Evolutionary conservation across 2,113 vertebrate species (phyloP), one percentile per base, ranked within the genome.

Genomic region (Atrichornis clamosus): DNA sequence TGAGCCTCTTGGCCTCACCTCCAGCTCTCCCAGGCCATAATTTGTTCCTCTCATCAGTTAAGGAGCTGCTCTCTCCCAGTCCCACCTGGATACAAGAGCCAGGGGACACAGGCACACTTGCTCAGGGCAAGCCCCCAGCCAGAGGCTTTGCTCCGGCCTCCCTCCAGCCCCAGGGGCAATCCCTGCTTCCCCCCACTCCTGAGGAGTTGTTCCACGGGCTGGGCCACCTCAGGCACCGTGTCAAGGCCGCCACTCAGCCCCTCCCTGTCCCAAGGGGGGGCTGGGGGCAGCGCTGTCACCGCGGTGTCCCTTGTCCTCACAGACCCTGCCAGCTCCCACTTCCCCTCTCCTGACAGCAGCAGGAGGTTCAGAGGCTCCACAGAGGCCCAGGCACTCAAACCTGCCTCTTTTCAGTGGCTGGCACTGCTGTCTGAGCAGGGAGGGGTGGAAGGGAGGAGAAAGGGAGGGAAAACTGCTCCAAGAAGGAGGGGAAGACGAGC

Each of bases 21-120:
- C 28, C 5, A 18, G 39, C 42, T 44, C 60, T 7, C 53, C 10
- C 58, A 11, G 30, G 30, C n/a, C 22, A 27, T 49, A 11, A 11
- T 56, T 15, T 62, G 33, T n/a, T 44, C 20, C 26, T 42, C 41
- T 27, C 27, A 20, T 15, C 30, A 22, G 6, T 3, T n/a, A 4
- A 59, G 56, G 35, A 78, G 35, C 11, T 79, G 21, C 33, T 60
- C 50, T 59, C 22, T 13, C 65, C 44, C 22, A 28, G 5, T 10
- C 35, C 65, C 60, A 21, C 4, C 62, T 23, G 33, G 53, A 14
- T 37, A 24, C 30, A 3, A 30, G 22, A 33, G 9, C 16, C 46
- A 32, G 63, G 2, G 2, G n/a, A 13, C 5, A 2, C 15, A 15
- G 49, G 41, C 59, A 27, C 33, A 30, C 0, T 1, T 6, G 12